phyloP scores from a whole-genome alignment of 2,113 vertebrate species.

The Stigmatopora argus region DNA sequence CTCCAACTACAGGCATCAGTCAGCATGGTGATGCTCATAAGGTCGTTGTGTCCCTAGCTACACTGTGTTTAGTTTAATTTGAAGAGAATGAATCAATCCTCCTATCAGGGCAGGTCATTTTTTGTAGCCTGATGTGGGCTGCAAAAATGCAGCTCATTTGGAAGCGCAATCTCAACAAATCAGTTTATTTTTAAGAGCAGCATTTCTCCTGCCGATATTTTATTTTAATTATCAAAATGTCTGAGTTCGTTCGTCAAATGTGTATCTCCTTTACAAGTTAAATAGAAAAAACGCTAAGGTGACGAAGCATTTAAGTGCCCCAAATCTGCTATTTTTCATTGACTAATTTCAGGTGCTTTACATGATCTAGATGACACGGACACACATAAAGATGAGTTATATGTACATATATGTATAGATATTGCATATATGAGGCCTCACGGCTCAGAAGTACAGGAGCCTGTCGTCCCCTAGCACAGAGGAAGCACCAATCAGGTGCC shows the following conservation, averaged over 20 bases:
- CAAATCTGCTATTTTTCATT: background rate
- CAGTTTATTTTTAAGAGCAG: background rate
- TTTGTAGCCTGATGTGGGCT: background rate
- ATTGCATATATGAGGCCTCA: background rate
- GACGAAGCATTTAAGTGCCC: background rate
- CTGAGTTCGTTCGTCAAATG: background rate
- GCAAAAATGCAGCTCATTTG: background rate
- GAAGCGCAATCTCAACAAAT: background rate
- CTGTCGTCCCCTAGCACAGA: constrained; percentile 61
- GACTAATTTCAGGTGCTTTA: background rate
- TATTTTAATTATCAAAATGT: background rate
- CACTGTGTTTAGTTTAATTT: constrained; percentile 5
- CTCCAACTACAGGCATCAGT: constrained; percentile 4
- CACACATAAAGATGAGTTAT: too few species aligned
- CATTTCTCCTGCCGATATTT: background rate
- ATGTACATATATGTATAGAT: too few species aligned
- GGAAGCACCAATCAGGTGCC: constrained; percentile 76
- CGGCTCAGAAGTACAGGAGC: constrained; percentile 39
- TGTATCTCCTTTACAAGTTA: background rate
- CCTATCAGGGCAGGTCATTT: background rate
- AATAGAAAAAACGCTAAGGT: background rate
- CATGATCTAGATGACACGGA: background rate
- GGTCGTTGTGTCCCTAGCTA: constrained; percentile 31
- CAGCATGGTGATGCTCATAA: constrained; percentile 22
- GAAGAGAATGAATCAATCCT: background rate